phyloP scores from a whole-genome alignment of 2,797 vertebrate species.

The Champsocephalus gunnari region DNA sequence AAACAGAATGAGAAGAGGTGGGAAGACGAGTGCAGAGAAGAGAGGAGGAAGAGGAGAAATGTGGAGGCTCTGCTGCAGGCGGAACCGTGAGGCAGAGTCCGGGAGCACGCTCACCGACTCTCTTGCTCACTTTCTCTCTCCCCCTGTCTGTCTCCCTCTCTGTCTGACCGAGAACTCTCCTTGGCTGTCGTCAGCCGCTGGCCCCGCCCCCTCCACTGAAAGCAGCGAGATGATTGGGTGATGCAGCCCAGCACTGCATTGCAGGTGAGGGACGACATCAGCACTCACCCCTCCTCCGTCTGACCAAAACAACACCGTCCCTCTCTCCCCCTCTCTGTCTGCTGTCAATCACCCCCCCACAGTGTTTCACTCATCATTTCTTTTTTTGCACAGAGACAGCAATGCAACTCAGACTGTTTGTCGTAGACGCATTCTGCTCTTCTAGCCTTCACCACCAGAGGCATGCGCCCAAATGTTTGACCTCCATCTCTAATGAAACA shows the following conservation, averaged over 20 bases:
- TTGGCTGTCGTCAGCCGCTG: slow-evolving; percentile 78
- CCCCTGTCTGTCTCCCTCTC: slow-evolving; percentile 24
- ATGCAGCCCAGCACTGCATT: slow-evolving; percentile 90
- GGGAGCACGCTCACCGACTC: slow-evolving; percentile 54
- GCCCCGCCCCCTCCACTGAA: slow-evolving; percentile 72
- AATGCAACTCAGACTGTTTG: slow-evolving; percentile 15
- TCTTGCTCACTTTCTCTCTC: slow-evolving; percentile 50
- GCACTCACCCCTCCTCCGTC: slow-evolving; percentile 41
- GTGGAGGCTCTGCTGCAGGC: slow-evolving; percentile 61
- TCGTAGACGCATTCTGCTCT: not conserved
- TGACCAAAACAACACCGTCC: slow-evolving; percentile 67
- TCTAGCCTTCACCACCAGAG: too few species aligned
- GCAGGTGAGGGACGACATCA: slow-evolving; percentile 87
- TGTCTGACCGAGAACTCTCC: slow-evolving; percentile 80
- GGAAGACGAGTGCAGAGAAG: slow-evolving; percentile 5
- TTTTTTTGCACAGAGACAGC: slow-evolving; percentile 6
- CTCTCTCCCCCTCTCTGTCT: slow-evolving; percentile 20
- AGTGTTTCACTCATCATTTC: slow-evolving; percentile 13
- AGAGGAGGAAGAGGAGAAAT: slow-evolving; percentile 33
- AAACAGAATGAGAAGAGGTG: slow-evolving; percentile 20
- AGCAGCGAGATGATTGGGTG: slow-evolving; percentile 81
- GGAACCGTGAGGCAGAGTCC: slow-evolving; percentile 63
- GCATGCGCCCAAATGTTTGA: too few species aligned
- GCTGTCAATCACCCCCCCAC: slow-evolving; percentile 38
- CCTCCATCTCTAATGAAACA: too few species aligned